Percentiles rank a stretch among this genome's conserved stretches.
phyloP scores from a whole-genome alignment of 2,888 invertebrate genomes.

The Abrostola tripartita region DNA sequence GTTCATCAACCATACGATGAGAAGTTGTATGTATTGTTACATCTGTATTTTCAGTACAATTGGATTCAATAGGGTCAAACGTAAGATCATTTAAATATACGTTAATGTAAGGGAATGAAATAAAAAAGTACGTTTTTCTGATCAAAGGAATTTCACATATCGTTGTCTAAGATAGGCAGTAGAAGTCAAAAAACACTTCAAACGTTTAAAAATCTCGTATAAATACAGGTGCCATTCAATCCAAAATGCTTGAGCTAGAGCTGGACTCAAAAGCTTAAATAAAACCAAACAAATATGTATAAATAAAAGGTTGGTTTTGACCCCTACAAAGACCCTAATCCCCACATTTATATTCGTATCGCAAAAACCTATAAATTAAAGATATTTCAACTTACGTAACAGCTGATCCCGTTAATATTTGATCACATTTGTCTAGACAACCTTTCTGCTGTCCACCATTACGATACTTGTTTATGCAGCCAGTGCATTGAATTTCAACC shows the following conservation, averaged over 20 bases:
- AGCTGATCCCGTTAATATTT: slow-evolving; percentile 38
- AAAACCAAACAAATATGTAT: not conserved
- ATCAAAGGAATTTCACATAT: no score
- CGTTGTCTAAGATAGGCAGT: no score
- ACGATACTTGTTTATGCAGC: not conserved
- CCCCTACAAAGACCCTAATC: not conserved
- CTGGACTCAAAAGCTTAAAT: not conserved
- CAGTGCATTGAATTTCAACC: slow-evolving; percentile 1
- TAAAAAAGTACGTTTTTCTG: no score
- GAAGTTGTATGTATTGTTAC: no score
- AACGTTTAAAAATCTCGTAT: no score
- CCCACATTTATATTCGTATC: slow-evolving; percentile 14
- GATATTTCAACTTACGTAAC: slow-evolving; percentile 27
- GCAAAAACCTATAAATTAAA: slow-evolving; percentile 29
- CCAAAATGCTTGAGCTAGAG: not conserved
- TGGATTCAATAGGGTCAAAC: no score
- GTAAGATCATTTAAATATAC: no score
- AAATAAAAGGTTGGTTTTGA: slow-evolving; percentile 1
- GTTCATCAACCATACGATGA: no score
- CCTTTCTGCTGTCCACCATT: slow-evolving; percentile 12
- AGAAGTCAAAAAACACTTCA: no score
- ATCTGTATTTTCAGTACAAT: no score
- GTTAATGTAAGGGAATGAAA: no score
- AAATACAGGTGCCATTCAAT: no score
- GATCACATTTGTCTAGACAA: slow-evolving; percentile 42